Evolutionary conservation across 37 sponge, comb jelly and placozoan genomes (phyloP).

Genomic region (Ianthella basta): DNA sequence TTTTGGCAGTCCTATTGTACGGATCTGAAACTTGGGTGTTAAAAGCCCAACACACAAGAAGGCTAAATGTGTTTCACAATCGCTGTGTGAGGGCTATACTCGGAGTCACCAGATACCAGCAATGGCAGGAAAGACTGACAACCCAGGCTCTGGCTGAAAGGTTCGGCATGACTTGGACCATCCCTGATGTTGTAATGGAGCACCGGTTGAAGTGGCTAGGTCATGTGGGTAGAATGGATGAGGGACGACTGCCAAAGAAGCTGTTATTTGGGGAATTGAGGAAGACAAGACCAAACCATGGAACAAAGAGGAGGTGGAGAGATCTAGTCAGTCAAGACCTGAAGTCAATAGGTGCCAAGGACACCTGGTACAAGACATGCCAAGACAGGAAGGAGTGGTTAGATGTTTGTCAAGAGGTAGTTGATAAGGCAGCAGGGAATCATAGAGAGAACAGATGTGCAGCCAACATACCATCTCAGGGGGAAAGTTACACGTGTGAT

Average conservation of each 20-base stretch:
- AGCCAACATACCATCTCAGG: too few species aligned
- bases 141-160: neutral
- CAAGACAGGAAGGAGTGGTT: neutral
- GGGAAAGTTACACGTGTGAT: too few species aligned
- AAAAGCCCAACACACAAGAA: too few species aligned
- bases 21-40: neutral
- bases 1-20: neutral
- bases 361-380: neutral
- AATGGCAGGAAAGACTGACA: neutral
- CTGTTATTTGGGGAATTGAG: too few species aligned
- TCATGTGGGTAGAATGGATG: neutral
- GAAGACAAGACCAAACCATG: neutral
- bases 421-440: too few species aligned
- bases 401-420: too few species aligned
- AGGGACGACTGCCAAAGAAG: neutral
- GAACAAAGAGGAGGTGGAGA: neutral
- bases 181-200: neutral
- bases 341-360: neutral
- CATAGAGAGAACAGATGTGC: too few species aligned
- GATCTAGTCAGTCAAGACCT: too few species aligned
- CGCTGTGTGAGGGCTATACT: too few species aligned
- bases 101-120: too few species aligned
- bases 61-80: too few species aligned
- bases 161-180: neutral
- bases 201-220: neutral